Evolutionary conservation across 2,888 invertebrate genomes (phyloP).

Genomic region (Stenolophus ochropezus): DNA sequence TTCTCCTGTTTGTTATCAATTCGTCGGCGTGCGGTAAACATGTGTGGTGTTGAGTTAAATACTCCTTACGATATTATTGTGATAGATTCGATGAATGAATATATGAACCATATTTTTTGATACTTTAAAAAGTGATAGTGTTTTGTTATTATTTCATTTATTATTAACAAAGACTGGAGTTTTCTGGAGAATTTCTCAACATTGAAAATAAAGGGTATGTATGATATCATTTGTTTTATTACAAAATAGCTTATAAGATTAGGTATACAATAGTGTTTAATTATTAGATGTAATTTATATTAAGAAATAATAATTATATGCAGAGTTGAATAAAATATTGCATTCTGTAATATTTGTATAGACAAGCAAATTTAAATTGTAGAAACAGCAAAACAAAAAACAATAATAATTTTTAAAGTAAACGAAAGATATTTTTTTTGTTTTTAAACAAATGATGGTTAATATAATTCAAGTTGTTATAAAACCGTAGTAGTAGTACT

Average conservation of each 20-base stretch:
- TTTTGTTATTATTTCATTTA: not conserved
- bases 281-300: too few species aligned
- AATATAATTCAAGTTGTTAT: too few species aligned
- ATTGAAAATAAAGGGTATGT: not conserved
- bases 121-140: slow-evolving; percentile 13
- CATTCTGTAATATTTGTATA: too few species aligned
- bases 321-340: too few species aligned
- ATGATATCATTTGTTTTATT: too few species aligned
- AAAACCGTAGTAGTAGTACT: not conserved
- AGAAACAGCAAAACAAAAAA: not conserved
- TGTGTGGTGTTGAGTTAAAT: not conserved
- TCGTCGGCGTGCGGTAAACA: slow-evolving; percentile 15
- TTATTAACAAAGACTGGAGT: not conserved
- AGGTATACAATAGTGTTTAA: too few species aligned
- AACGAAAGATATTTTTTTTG: not conserved
- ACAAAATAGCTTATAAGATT: too few species aligned
- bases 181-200: not conserved
- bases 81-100: not conserved
- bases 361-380: too few species aligned
- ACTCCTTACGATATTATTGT: not conserved
- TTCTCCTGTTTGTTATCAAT: slow-evolving; percentile 26
- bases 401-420: not conserved
- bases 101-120: not conserved
- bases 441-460: too few species aligned
- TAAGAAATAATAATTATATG: not conserved